A percentile compares a stretch with the other conserved stretches of the same genome.
phyloP scores from a whole-genome alignment of 1,140 invertebrate genomes.

The Aphelinus certus region DNA sequence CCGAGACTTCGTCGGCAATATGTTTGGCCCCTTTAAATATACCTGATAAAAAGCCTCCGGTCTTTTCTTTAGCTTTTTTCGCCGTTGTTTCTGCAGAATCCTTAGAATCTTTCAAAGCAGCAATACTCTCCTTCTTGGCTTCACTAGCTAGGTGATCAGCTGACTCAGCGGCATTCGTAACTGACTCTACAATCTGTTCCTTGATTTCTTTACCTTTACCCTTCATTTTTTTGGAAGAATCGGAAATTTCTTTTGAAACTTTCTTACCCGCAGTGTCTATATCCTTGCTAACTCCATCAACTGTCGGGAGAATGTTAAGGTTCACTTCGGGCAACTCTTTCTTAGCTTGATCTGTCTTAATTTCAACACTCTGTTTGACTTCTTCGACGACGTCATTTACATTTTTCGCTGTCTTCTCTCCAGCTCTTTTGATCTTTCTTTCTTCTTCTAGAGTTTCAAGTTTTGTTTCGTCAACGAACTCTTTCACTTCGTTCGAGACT shows the following conservation, averaged over 20 bases:
- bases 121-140: no score
- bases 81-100: conserved; percentile 28
- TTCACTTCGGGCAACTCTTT: not conserved
- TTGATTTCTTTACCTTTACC: not conserved
- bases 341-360: conserved; percentile 26
- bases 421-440: conserved; percentile 11
- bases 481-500: conserved; percentile 39
- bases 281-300: conserved; percentile 30
- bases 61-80: conserved; percentile 45
- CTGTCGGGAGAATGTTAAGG: not conserved
- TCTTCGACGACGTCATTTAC: not conserved
- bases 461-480: conserved; percentile 47
- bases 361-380: not conserved
- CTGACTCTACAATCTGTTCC: not conserved
- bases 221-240: conserved; percentile 2
- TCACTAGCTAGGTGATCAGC: no score
- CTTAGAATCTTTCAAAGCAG: conserved; percentile 44
- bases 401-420: not conserved
- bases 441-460: conserved; percentile 42
- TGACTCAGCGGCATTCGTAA: not conserved
- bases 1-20: conserved; percentile 28
- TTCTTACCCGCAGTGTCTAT: conserved; percentile 1
- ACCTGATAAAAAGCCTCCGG: conserved; percentile 42
- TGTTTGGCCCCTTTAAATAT: conserved; percentile 48
- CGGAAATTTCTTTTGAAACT: not conserved